These are phyloP conservation scores for Danio kyathit DNA, from an alignment of 2,797 vertebrate genomes.

Conservation along the genomic window DNA sequence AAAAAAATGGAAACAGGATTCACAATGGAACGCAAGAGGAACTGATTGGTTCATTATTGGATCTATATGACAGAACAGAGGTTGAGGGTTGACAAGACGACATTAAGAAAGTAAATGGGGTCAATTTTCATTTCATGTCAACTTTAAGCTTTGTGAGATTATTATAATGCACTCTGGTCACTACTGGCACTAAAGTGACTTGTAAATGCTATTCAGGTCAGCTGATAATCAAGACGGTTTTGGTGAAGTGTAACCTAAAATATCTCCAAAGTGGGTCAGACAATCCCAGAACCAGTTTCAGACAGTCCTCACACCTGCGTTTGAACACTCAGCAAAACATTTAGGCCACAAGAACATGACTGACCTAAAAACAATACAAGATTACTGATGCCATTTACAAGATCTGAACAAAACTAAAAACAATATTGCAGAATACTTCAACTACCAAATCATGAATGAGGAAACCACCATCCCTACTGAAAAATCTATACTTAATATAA, in stretches of 20 bases:
- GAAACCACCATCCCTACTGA: background rate
- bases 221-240: slow-evolving; percentile 14
- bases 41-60: slow-evolving; percentile 17
- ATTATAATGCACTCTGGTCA: background rate
- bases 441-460: background rate
- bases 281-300: background rate
- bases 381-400: background rate
- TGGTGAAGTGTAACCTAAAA: background rate
- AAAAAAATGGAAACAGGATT: background rate
- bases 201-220: background rate
- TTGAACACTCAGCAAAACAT: slow-evolving; percentile 19
- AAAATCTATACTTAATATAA: too few species aligned
- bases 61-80: background rate
- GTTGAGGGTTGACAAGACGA: background rate
- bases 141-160: slow-evolving; percentile 32
- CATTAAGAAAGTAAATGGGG: background rate
- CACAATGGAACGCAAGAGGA: background rate
- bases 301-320: background rate
- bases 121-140: slow-evolving; percentile 19
- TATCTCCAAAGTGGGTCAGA: slow-evolving; percentile 29
- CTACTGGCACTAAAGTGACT: slow-evolving; percentile 4
- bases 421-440: too few species aligned
- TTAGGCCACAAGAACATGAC: slow-evolving; percentile 14
- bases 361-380: background rate
- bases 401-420: too few species aligned